A percentile compares a stretch with the other conserved stretches of the same genome.
phyloP scores from a whole-genome alignment of 2,797 vertebrate genomes.

The Sebastolobus altivelis region DNA sequence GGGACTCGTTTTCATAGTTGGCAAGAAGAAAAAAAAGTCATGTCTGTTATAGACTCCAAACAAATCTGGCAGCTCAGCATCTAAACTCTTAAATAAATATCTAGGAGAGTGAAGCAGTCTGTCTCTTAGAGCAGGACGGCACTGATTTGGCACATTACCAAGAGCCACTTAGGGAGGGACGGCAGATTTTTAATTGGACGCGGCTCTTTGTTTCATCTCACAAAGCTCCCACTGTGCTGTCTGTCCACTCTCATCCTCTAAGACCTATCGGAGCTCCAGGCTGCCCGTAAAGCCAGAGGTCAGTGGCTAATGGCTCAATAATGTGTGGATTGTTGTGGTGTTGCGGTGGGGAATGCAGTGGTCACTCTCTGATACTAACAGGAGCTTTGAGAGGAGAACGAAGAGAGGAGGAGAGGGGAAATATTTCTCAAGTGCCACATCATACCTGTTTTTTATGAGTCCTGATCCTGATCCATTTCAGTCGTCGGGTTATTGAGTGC shows the following conservation, averaged over 20 bases:
- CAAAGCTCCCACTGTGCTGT: conserved; percentile 72
- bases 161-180: conserved; percentile 15
- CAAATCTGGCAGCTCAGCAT: background rate
- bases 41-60: conserved; percentile 1
- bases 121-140: conserved; percentile 22
- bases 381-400: conserved; percentile 58
- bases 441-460: conserved; percentile 39
- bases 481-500: conserved; percentile 34
- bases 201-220: conserved; percentile 72
- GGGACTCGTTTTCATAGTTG: background rate
- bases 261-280: conserved; percentile 45
- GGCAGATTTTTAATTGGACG: conserved; percentile 69
- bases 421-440: conserved; percentile 14
- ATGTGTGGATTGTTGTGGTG: conserved; percentile 73
- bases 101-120: background rate
- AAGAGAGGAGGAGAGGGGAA: conserved; percentile 19
- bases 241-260: conserved; percentile 53
- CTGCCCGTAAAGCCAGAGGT: conserved; percentile 67
- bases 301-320: conserved; percentile 72
- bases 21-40: background rate
- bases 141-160: conserved; percentile 44
- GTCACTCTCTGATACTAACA: conserved; percentile 51
- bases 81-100: background rate
- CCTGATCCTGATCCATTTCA: conserved; percentile 34
- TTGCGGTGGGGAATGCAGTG: conserved; percentile 38